A percentile compares a stretch with the other conserved stretches of the same genome.
phyloP scores from a whole-genome alignment of 1,140 invertebrate genomes.

The Micrasema minimum region DNA sequence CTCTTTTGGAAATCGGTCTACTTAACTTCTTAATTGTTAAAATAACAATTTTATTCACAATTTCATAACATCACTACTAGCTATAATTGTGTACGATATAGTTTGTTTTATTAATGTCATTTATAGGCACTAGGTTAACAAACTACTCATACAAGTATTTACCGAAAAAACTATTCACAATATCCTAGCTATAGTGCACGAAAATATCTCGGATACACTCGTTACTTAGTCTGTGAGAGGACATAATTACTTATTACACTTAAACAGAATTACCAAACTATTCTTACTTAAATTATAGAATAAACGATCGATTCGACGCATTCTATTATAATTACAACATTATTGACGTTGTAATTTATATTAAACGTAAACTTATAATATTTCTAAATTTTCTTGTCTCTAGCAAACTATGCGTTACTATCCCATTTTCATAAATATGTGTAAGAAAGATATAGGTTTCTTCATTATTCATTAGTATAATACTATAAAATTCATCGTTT shows the following conservation, averaged over 20 bases:
- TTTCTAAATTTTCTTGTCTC: too few species aligned
- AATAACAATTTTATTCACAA: conserved; percentile 33
- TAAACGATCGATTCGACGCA: too few species aligned
- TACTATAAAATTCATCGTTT: too few species aligned
- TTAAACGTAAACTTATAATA: too few species aligned
- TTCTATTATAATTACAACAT: too few species aligned
- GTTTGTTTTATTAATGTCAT: conserved; percentile 35
- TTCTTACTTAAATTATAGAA: too few species aligned
- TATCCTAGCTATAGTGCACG: conserved; percentile 10
- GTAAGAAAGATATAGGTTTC: too few species aligned
- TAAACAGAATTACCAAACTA: not conserved
- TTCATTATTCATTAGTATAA: too few species aligned
- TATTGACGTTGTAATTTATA: too few species aligned
- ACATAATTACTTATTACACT: conserved; percentile 21
- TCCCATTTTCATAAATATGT: too few species aligned
- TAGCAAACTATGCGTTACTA: too few species aligned
- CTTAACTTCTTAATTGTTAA: conserved; percentile 32
- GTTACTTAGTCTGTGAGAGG: not conserved
- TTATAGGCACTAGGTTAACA: conserved; percentile 45
- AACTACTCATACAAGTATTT: conserved; percentile 41
- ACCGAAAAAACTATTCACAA: conserved; percentile 24
- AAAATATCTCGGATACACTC: not conserved
- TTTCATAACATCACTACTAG: conserved; percentile 38
- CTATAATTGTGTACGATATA: conserved; percentile 38
- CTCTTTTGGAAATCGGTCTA: conserved; percentile 40